These are phyloP conservation scores for Sinosuthora webbiana DNA, from an alignment of 2,113 vertebrate species.

Conservation along the genomic window DNA sequence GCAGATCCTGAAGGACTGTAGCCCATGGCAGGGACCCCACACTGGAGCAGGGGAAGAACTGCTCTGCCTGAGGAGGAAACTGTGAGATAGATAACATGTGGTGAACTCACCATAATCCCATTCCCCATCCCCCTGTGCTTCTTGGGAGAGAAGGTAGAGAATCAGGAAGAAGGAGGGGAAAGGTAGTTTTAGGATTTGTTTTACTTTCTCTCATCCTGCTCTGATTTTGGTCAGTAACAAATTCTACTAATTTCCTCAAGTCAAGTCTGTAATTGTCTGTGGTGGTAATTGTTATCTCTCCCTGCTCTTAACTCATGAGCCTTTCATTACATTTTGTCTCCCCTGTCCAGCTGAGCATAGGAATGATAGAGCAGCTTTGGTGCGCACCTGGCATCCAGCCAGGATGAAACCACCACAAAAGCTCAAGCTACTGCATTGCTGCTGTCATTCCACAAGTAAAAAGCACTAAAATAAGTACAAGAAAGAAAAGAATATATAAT, in stretches of 20 bases:
- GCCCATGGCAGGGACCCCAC: background rate
- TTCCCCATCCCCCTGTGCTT: background rate
- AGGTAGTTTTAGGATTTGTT: background rate
- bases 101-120: no score
- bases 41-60: background rate
- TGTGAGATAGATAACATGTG: background rate
- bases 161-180: background rate
- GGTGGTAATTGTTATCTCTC: background rate
- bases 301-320: background rate
- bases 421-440: background rate
- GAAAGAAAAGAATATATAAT: background rate
- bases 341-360: background rate
- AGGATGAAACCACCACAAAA: background rate
- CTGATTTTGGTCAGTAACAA: background rate
- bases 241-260: background rate
- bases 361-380: background rate
- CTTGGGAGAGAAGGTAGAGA: background rate
- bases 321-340: background rate
- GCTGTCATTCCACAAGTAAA: background rate
- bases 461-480: background rate
- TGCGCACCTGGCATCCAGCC: background rate
- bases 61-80: background rate
- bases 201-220: background rate
- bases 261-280: background rate
- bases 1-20: background rate